Evolutionary conservation across 2,113 vertebrate genomes (phyloP).

Genomic region (Solenodon paradoxus): DNA sequence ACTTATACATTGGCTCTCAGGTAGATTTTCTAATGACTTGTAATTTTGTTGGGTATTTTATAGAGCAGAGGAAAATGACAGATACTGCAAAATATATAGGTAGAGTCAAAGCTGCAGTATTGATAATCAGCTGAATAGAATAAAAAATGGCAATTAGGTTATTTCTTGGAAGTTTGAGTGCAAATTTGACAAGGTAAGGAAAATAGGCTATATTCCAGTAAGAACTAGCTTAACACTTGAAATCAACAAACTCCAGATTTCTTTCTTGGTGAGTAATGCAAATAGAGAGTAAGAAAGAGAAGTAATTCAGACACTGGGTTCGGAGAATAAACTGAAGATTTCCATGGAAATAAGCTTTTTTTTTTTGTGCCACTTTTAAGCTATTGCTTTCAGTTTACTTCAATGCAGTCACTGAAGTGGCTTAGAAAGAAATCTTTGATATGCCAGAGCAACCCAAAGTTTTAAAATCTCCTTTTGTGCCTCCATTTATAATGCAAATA

Average conservation of each 20-base stretch:
- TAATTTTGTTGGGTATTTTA: not conserved
- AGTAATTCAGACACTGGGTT: conserved; percentile 55
- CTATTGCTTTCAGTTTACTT: conserved; percentile 86
- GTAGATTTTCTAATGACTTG: not conserved
- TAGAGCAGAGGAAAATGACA: conserved; percentile 32
- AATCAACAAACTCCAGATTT: conserved; percentile 55
- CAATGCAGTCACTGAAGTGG: conserved; percentile 86
- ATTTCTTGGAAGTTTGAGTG: conserved; percentile 30
- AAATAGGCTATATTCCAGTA: not conserved
- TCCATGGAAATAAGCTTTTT: conserved; percentile 78
- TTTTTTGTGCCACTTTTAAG: conserved; percentile 83
- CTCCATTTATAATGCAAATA: conserved; percentile 89
- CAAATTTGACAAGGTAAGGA: conserved; percentile 28
- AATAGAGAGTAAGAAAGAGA: conserved; percentile 65
- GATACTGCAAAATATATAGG: not conserved
- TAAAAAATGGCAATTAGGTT: not conserved
- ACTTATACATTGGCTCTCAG: not conserved
- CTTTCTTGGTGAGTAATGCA: conserved; percentile 70
- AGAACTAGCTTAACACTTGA: conserved; percentile 30
- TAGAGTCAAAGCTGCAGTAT: not conserved
- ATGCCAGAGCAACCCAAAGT: conserved; percentile 85
- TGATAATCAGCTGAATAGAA: not conserved
- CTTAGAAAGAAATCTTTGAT: conserved; percentile 87
- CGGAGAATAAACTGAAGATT: conserved; percentile 74
- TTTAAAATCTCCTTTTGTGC: conserved; percentile 84